Percentiles rank a stretch among this genome's conserved stretches.
These are phyloP conservation scores for Xylota segnis DNA, from an alignment of 2,888 invertebrate genomes.

Conservation along the genomic window DNA sequence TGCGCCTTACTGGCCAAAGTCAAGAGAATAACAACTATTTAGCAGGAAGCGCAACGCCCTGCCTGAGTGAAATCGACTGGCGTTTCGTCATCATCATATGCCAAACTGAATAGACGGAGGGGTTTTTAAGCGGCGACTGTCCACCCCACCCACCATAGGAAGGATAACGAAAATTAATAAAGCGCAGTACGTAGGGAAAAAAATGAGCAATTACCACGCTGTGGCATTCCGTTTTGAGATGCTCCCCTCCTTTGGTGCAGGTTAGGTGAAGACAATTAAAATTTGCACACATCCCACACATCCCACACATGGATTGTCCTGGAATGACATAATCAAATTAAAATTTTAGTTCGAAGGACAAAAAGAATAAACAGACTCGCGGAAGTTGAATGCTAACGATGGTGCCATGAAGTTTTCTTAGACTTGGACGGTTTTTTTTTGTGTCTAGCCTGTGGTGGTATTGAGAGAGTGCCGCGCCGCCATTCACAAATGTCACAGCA, in stretches of 20 bases:
- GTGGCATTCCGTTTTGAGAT: constrained; percentile 21
- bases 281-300: constrained; percentile 11
- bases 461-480: constrained; percentile 25
- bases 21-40: constrained; percentile 49
- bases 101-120: constrained; percentile 26
- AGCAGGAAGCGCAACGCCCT: constrained; percentile 31
- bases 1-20: constrained; percentile 46
- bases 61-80: constrained; percentile 27
- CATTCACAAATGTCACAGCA: constrained; percentile 49
- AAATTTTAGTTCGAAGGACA: constrained; percentile 46
- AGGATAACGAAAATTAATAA: constrained; percentile 5
- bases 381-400: constrained; percentile 48
- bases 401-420: constrained; percentile 18
- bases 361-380: neutral
- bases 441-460: constrained; percentile 26
- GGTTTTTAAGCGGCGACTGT: neutral
- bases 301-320: constrained; percentile 2
- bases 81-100: constrained; percentile 25
- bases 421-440: neutral
- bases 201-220: constrained; percentile 58
- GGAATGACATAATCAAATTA: constrained; percentile 55
- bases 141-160: neutral
- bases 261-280: constrained; percentile 51
- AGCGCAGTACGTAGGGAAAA: constrained; percentile 25
- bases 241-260: neutral